These are phyloP conservation scores for Laticauda laticaudata DNA, from an alignment of 2,113 vertebrate species.

Conservation along the genomic window DNA sequence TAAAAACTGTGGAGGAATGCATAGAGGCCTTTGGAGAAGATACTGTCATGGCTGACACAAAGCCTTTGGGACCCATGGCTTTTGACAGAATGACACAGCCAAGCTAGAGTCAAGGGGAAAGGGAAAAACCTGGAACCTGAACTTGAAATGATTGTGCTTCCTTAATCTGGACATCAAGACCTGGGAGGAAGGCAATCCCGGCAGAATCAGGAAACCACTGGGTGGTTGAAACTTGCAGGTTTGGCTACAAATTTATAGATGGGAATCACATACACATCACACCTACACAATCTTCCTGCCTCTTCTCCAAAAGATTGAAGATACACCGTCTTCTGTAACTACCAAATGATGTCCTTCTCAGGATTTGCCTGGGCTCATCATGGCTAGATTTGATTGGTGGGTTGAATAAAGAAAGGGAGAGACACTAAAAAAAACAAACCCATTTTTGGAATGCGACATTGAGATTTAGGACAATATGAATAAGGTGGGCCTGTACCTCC, in stretches of 20 bases:
- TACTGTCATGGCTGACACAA: conserved; percentile 75
- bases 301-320: neutral
- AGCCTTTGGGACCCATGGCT: accelerated
- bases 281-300: neutral
- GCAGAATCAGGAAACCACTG: neutral
- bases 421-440: conserved; percentile 4
- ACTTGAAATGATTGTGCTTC: neutral
- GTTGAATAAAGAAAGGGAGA: conserved; percentile 53
- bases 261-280: neutral
- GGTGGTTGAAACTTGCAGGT: neutral
- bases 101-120: conserved; percentile 29
- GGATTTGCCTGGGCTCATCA: neutral
- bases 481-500: neutral
- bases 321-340: neutral
- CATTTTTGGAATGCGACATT: neutral
- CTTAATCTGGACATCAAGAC: accelerated
- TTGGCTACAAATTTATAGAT: neutral
- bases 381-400: neutral
- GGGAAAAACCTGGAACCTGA: accelerated
- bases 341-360: accelerated
- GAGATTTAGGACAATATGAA: neutral
- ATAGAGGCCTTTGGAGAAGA: conserved; percentile 72
- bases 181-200: neutral
- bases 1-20: conserved; percentile 76
- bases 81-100: conserved; percentile 3